Base-by-base conservation (phyloP, 1,140 invertebrate species). In the Drosophila pseudoananassae region DNA sequence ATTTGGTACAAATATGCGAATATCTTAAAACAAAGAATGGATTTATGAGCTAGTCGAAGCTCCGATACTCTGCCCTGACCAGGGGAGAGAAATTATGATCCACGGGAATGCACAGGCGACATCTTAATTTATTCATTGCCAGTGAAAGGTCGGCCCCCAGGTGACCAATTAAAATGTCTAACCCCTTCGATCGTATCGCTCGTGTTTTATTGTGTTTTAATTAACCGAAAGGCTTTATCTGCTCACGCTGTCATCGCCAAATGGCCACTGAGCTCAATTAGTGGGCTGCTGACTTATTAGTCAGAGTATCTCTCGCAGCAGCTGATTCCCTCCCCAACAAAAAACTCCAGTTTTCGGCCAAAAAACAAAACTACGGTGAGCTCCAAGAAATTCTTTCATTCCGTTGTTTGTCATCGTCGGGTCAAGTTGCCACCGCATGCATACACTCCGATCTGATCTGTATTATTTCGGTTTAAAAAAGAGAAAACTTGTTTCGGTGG, bases 341-440 rank as follows among this genome's bases (percentile, higher is more conserved):
- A 49, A 23, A 14, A 47, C 49, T 68, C 49, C 65, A 68, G 43
- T 69, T 70, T 70, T 56, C 25, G 43, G 15, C n/a, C 14, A 27
- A 38, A 74, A 75, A 76, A 83, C 76, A 87, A 87, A 87, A 88
- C 83, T 69, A 36, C 58, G 78, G 43, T 79, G 79, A 83, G 38
- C 66, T 50, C 69, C 47, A 49, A 53, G 66, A 88, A 59, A 74
- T 84, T 79, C 76, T 83, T 88, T 88, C 83, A 88, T 88, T 88
- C 68, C 38, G 56, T 53, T 51, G 83, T 69, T 55, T 61, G 78
- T 78, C 71, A 75, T 73, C 54, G 82, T 45, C 59, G 78, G 70
- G 78, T 65, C 60, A 82, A 88, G 78, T 76, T 59, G 59, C 49
- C 52, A 25, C 50, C 73, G 61, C 46, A 69, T 31, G 17, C 23